Evolutionary conservation across 1,140 invertebrate species (phyloP).

Genomic region (Drosophila rufa): DNA sequence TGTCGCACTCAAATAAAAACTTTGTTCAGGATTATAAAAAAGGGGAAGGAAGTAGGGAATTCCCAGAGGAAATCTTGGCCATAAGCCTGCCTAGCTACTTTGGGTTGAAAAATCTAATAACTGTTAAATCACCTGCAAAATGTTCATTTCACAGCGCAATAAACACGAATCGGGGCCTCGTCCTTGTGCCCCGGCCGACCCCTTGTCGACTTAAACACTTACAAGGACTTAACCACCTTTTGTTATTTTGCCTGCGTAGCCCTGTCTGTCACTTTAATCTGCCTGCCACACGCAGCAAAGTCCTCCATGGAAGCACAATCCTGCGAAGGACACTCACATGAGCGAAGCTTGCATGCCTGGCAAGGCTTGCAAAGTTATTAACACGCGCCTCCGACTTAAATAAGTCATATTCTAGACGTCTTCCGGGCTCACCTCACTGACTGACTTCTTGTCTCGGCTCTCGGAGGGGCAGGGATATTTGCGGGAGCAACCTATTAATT

Average conservation of each 20-base stretch:
- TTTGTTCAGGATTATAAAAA: conserved; percentile 53
- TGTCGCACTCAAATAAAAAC: conserved; percentile 81
- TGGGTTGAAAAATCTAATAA: conserved; percentile 73
- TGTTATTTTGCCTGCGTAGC: conserved; percentile 73
- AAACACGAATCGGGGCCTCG: conserved; percentile 59
- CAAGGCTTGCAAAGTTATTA: conserved; percentile 73
- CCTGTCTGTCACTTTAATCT: conserved; percentile 82
- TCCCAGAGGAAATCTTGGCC: conserved; percentile 32
- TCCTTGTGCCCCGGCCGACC: conserved; percentile 36
- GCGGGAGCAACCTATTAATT: conserved; percentile 38
- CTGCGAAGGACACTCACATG: conserved; percentile 63
- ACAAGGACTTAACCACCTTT: conserved; percentile 81
- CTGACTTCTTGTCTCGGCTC: conserved; percentile 37
- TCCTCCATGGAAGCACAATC: conserved; percentile 29
- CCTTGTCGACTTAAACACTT: conserved; percentile 80
- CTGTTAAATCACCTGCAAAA: conserved; percentile 84
- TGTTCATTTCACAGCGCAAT: conserved; percentile 81
- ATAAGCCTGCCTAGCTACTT: conserved; percentile 34
- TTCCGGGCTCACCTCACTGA: conserved; percentile 30
- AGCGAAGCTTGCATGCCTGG: conserved; percentile 57
- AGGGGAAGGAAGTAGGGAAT: conserved; percentile 15
- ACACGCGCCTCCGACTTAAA: conserved; percentile 69
- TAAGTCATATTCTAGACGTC: conserved; percentile 68
- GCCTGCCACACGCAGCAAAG: conserved; percentile 58
- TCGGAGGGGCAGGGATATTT: neutral